Percentiles rank a stretch among this genome's conserved stretches.
Evolutionary conservation across 2,888 invertebrate genomes (phyloP).

Genomic region (Allolobophora icterica): DNA sequence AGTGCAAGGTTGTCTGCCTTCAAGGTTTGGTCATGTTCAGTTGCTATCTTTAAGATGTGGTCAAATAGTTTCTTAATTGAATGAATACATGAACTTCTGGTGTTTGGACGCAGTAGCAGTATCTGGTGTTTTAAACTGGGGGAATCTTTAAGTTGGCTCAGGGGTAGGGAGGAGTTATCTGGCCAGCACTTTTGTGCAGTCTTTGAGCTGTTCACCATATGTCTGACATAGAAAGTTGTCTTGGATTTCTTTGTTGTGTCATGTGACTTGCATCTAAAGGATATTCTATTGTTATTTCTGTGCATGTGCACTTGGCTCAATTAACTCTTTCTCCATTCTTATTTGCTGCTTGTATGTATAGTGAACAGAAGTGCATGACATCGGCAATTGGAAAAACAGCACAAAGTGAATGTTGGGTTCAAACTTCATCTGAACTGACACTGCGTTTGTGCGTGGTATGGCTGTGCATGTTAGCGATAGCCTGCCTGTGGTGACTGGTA

Average conservation of each 20-base stretch:
- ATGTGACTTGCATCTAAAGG: background rate
- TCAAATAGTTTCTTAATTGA: background rate
- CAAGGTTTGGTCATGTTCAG: slow-evolving; percentile 71
- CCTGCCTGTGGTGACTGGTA: too few species aligned
- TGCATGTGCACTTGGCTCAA: background rate
- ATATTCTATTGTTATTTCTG: background rate
- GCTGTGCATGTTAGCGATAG: too few species aligned
- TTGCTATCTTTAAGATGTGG: background rate
- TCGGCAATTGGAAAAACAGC: too few species aligned
- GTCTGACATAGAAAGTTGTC: background rate
- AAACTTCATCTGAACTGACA: too few species aligned
- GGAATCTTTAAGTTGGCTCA: background rate
- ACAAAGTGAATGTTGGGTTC: too few species aligned
- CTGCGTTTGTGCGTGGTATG: too few species aligned
- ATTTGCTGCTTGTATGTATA: too few species aligned
- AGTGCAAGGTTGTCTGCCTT: slow-evolving; percentile 82
- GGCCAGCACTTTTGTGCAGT: background rate
- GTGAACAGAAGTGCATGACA: too few species aligned
- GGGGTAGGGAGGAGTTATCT: background rate
- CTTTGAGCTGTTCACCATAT: background rate
- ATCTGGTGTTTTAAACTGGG: background rate
- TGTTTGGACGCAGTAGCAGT: background rate
- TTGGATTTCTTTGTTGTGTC: background rate
- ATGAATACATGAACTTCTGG: background rate
- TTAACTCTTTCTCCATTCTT: too few species aligned